Conservation (phyloP, 2,888 invertebrate species). For the Polyommatus iphigenia region DNA sequence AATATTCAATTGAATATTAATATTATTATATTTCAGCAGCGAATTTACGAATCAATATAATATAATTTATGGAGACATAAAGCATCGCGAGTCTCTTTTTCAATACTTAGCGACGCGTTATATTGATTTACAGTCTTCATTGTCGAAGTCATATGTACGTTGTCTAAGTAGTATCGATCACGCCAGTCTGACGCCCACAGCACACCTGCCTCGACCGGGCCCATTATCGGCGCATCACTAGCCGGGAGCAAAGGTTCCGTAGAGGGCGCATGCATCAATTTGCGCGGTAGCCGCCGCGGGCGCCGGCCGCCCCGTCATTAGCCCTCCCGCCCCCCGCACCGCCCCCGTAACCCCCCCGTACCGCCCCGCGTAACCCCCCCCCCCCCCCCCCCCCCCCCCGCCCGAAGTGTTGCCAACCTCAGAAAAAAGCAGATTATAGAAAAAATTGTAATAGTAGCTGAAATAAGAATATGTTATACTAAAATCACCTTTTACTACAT, state of each 20-base stretch:
- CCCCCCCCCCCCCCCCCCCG: conserved; percentile 8
- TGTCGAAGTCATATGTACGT: background rate
- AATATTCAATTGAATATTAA: no score
- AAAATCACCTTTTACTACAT: background rate
- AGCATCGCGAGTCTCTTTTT: no score
- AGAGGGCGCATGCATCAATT: conserved; percentile 78
- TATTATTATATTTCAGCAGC: no score
- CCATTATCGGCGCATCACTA: conserved; percentile 74
- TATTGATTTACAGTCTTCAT: background rate
- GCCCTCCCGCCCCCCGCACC: conserved; percentile 49
- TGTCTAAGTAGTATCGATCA: conserved; percentile 38
- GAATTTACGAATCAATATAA: no score
- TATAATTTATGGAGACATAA: no score
- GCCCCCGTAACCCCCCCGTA: background rate
- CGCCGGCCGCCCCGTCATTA: conserved; percentile 79
- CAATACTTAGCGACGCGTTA: background rate
- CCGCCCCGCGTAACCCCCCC: conserved; percentile 33
- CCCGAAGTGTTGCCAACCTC: background rate
- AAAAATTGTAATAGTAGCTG: no score
- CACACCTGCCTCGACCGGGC: conserved; percentile 44
- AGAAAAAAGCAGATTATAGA: background rate
- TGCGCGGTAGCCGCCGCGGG: conserved; percentile 78
- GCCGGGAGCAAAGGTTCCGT: conserved; percentile 77
- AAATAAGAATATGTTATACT: background rate
- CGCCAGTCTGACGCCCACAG: conserved; percentile 43